Percentiles rank a stretch among this genome's conserved stretches.
Conservation (phyloP, 1,140 invertebrate genomes). For the Lepidotrigona ventralis region DNA sequence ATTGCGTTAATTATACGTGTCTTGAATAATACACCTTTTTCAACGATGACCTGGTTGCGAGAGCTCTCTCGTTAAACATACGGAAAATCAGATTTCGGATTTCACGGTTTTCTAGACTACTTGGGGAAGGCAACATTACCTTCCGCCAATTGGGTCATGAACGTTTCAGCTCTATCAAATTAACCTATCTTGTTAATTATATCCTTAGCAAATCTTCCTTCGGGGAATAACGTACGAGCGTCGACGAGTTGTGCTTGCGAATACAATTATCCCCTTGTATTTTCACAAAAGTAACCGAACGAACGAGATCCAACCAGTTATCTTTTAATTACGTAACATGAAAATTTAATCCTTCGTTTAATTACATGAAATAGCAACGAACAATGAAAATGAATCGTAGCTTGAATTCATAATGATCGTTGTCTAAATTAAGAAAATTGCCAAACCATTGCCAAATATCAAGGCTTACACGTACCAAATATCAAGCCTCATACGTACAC, state of each 20-base stretch:
- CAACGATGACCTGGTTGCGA: neutral
- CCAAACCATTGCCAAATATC: too few relatives aligned
- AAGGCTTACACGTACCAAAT: too few relatives aligned
- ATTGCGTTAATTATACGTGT: neutral
- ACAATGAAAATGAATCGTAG: too few relatives aligned
- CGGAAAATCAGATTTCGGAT: neutral
- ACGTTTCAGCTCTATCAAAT: neutral
- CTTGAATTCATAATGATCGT: too few relatives aligned
- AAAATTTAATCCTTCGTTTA: too few relatives aligned
- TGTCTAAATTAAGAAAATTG: too few relatives aligned
- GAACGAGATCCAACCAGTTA: too few relatives aligned
- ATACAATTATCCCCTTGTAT: too few relatives aligned
- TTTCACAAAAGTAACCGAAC: too few relatives aligned
- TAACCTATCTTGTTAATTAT: neutral
- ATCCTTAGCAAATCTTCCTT: neutral
- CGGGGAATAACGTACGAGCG: neutral
- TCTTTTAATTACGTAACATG: too few relatives aligned
- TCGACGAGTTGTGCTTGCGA: neutral
- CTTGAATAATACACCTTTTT: neutral
- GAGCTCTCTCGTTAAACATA: neutral
- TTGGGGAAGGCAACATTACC: neutral
- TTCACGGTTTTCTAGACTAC: neutral
- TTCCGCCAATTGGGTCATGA: neutral
- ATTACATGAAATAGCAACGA: too few relatives aligned
- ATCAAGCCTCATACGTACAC: too few relatives aligned